Percentiles rank a stretch among this genome's conserved stretches.
Evolutionary conservation across 2,113 vertebrate genomes (phyloP).

Genomic region (Sylvietta virens): DNA sequence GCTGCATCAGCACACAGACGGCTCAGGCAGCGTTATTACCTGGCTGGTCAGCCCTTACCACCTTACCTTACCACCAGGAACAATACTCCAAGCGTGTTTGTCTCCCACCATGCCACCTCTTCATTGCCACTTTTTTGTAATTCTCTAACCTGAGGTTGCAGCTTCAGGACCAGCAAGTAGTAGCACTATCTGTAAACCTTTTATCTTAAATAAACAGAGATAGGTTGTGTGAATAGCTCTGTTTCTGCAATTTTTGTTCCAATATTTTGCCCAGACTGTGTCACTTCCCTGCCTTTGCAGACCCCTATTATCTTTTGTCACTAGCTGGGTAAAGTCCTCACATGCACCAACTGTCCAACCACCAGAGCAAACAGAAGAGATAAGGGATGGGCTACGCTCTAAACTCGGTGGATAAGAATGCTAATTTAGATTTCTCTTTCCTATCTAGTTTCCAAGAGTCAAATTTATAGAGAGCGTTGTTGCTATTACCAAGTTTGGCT

Average conservation of each 20-base stretch:
- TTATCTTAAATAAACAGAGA: neutral
- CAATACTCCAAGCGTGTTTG: fast-evolving
- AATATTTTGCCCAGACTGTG: neutral
- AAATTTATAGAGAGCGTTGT: neutral
- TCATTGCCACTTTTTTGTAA: neutral
- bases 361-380: neutral
- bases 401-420: neutral
- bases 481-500: neutral
- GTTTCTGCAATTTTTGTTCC: neutral
- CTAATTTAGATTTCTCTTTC: neutral
- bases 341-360: neutral
- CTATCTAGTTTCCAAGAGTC: neutral
- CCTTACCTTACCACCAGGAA: neutral
- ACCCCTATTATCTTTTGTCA: neutral
- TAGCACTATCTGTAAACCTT: neutral
- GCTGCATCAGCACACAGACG: neutral
- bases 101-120: neutral
- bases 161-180: neutral
- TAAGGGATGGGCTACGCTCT: neutral
- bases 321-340: neutral
- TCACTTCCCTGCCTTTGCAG: neutral
- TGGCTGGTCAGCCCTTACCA: neutral
- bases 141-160: neutral
- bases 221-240: neutral
- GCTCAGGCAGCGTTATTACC: neutral